Percentiles rank a stretch among this genome's conserved stretches.
Conservation (phyloP, 2,113 vertebrate species). For the Eonycteris spelaea region DNA sequence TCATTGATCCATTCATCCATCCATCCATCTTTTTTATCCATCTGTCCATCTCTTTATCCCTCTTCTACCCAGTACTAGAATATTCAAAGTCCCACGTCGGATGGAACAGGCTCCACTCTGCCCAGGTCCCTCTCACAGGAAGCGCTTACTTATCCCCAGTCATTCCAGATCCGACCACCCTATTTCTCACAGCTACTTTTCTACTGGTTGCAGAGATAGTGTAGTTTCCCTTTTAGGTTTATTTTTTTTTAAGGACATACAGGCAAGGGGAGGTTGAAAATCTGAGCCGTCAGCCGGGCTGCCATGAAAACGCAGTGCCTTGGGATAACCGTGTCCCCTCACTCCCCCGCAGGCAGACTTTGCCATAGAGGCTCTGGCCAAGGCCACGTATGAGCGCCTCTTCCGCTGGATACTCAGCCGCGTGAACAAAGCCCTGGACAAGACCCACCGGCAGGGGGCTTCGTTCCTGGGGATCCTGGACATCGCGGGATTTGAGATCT, state of each 20-base stretch:
- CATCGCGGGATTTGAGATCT: constrained; percentile 98
- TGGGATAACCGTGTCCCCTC: not conserved
- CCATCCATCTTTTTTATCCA: rapidly evolving
- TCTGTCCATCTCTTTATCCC: not conserved
- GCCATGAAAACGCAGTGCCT: rapidly evolving
- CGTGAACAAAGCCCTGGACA: constrained; percentile 96
- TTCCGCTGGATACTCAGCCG: constrained; percentile 94
- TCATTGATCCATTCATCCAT: no score
- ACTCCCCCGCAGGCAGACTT: constrained; percentile 89
- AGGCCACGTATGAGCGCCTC: constrained; percentile 94
- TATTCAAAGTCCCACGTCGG: not conserved
- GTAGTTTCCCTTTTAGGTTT: not conserved
- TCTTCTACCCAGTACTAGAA: not conserved
- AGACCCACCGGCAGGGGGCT: constrained; percentile 94
- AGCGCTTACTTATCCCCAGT: not conserved
- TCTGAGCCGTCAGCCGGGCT: not conserved
- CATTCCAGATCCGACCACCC: not conserved
- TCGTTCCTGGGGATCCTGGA: constrained; percentile 97
- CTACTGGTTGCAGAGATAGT: not conserved
- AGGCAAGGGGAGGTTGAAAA: rapidly evolving
- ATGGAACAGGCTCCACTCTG: not conserved
- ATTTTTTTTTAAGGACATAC: not conserved
- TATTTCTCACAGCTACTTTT: not conserved
- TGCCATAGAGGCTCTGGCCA: constrained; percentile 93
- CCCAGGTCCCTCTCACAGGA: not conserved